phyloP scores from a whole-genome alignment of 1,140 invertebrate genomes.

The Musca vetustissima region DNA sequence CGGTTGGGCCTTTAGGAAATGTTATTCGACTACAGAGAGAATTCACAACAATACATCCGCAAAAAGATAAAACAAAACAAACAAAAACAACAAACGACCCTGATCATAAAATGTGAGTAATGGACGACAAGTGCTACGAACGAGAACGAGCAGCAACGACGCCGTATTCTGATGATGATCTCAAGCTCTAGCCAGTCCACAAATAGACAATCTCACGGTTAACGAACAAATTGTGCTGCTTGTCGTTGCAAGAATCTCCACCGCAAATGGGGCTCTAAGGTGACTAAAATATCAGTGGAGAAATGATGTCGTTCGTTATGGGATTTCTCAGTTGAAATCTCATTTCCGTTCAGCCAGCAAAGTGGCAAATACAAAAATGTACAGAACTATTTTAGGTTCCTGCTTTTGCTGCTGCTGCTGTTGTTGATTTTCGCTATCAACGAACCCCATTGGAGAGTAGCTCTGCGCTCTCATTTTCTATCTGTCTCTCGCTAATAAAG shows the following conservation, averaged over 20 bases:
- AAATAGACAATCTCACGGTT: too few species aligned
- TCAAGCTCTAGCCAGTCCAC: too few species aligned
- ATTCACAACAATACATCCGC: background rate
- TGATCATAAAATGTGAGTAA: conserved; percentile 19
- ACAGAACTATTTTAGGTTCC: conserved; percentile 8
- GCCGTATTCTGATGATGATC: too few species aligned
- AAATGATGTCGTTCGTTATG: too few species aligned
- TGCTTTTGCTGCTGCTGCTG: background rate
- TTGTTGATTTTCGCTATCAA: too few species aligned
- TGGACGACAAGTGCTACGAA: background rate
- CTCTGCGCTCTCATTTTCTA: background rate
- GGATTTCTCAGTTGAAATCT: conserved; percentile 7
- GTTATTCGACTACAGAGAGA: background rate
- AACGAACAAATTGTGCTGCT: too few species aligned
- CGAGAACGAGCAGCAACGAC: too few species aligned
- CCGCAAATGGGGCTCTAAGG: too few species aligned
- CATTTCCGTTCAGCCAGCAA: conserved; percentile 4
- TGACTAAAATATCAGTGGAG: too few species aligned
- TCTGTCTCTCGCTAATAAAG: background rate
- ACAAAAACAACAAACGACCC: conserved; percentile 5
- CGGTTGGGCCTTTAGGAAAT: conserved; percentile 7
- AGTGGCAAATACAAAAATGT: background rate
- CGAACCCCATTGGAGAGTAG: too few species aligned
- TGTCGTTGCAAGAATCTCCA: too few species aligned
- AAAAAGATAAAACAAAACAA: conserved; percentile 6